A percentile compares a stretch with the other conserved stretches of the same genome.
These are phyloP conservation scores for Lasioglossum albipes DNA, from an alignment of 1,140 invertebrate genomes.

Conservation along the genomic window DNA sequence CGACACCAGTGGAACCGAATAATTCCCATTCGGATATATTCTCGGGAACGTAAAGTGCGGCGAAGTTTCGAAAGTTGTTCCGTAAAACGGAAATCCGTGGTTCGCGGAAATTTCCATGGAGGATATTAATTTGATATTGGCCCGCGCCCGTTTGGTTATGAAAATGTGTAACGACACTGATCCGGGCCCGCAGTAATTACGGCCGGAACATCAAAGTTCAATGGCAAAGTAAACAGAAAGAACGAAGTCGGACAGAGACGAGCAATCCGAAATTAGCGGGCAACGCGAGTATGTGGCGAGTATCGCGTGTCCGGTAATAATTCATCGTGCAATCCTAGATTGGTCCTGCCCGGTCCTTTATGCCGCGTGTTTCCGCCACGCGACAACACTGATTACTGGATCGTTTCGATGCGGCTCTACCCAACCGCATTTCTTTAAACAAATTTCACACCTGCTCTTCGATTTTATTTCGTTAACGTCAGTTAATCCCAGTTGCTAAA, in stretches of 20 bases:
- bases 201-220: neutral
- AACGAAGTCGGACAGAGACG: neutral
- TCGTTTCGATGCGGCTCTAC: neutral
- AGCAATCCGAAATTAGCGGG: constrained; percentile 23
- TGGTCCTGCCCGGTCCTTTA: constrained; percentile 1
- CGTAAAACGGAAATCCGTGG: too few relatives aligned
- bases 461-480: too few relatives aligned
- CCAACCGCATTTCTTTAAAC: too few relatives aligned
- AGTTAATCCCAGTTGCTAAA: too few relatives aligned
- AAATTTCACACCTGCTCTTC: too few relatives aligned
- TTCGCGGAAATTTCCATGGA: neutral
- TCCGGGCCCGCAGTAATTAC: neutral
- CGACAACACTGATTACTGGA: constrained; percentile 16
- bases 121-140: neutral
- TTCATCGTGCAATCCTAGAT: constrained; percentile 28
- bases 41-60: too few relatives aligned
- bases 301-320: constrained; percentile 25
- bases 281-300: neutral
- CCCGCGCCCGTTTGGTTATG: neutral
- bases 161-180: neutral
- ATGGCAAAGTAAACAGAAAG: neutral
- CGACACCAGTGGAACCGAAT: too few relatives aligned
- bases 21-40: too few relatives aligned
- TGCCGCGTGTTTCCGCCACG: constrained; percentile 8
- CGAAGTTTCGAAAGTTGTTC: too few relatives aligned